Conservation (phyloP, 1,140 invertebrate genomes). For the Sminthurinus signatus region DNA sequence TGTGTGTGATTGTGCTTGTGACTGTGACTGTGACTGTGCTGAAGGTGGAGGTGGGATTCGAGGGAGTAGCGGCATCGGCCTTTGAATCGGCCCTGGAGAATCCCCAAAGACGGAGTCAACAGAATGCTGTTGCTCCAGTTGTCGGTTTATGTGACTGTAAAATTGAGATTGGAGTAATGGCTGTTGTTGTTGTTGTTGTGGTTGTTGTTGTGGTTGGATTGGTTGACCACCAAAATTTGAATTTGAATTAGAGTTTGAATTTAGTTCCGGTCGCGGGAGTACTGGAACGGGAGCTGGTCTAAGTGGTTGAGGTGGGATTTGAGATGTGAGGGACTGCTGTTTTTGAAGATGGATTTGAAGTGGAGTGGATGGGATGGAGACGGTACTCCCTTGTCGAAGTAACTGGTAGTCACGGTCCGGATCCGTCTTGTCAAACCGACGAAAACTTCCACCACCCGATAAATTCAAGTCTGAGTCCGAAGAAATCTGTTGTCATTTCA, state of each 20-base stretch:
- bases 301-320: constrained; percentile 53
- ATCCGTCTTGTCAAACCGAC: constrained; percentile 61
- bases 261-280: too few species aligned
- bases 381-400: constrained; percentile 39
- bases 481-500: constrained; percentile 50
- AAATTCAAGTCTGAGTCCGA: constrained; percentile 61
- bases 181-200: too few species aligned
- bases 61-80: not conserved
- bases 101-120: constrained; percentile 43
- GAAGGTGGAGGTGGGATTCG: constrained; percentile 26
- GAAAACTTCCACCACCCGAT: constrained; percentile 56
- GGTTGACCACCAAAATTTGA: too few species aligned
- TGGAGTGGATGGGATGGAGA: constrained; percentile 5
- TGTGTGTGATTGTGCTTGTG: constrained; percentile 45
- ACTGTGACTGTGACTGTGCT: too few species aligned
- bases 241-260: too few species aligned
- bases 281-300: constrained; percentile 49
- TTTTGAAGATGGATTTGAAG: constrained; percentile 1
- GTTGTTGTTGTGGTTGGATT: constrained; percentile 27
- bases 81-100: constrained; percentile 40
- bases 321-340: constrained; percentile 27
- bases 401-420: constrained; percentile 48
- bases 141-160: too few species aligned
- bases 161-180: too few species aligned
- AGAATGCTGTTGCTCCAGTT: constrained; percentile 22